A percentile compares a stretch with the other conserved stretches of the same genome.
Evolutionary conservation across 1,140 invertebrate species (phyloP).

Genomic region (Ceratina australensis): DNA sequence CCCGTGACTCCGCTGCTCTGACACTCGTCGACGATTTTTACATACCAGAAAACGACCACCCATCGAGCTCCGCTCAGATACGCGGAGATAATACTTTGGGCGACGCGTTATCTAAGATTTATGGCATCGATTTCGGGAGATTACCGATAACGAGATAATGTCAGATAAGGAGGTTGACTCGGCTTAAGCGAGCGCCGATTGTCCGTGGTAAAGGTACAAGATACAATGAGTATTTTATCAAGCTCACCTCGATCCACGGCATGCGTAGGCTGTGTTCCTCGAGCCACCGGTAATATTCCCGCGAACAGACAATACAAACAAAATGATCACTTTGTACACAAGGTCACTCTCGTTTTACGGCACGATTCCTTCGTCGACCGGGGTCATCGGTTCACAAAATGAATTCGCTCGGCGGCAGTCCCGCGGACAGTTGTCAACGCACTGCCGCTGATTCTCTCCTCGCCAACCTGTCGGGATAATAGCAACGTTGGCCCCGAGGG

Average conservation of each 20-base stretch:
- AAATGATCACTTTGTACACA: conserved; percentile 43
- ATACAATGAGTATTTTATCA: background rate
- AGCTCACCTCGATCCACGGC: conserved; percentile 71
- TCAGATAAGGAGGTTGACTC: conserved; percentile 13
- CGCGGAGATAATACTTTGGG: background rate
- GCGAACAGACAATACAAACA: conserved; percentile 24
- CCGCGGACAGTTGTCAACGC: conserved; percentile 16
- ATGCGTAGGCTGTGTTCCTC: conserved; percentile 69
- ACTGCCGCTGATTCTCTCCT: background rate
- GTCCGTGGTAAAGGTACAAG: background rate
- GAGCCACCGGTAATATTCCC: conserved; percentile 40
- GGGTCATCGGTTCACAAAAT: background rate
- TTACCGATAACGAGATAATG: background rate
- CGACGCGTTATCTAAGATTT: conserved; percentile 13
- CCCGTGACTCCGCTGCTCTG: no score
- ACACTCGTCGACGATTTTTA: no score
- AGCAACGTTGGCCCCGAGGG: background rate
- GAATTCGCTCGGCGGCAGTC: background rate
- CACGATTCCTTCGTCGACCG: background rate
- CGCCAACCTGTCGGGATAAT: conserved; percentile 4
- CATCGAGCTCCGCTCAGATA: background rate
- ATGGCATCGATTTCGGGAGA: conserved; percentile 33
- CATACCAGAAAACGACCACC: background rate
- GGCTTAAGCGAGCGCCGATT: background rate
- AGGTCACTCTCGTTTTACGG: conserved; percentile 17